These are phyloP conservation scores for Cotesia vestalis DNA, from an alignment of 1,140 invertebrate species.

Conservation along the genomic window DNA sequence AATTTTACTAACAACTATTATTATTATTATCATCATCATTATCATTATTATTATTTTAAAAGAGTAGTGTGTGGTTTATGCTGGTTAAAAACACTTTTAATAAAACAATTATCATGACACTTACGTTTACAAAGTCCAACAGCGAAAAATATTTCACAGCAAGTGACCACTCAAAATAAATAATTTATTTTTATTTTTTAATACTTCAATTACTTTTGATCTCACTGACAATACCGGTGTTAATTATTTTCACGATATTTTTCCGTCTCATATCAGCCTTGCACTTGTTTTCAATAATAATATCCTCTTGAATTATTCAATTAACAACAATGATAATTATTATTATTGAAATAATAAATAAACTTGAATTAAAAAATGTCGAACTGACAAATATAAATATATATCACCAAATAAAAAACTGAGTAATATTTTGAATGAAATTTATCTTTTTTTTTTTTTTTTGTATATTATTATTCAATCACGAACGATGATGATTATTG, in stretches of 20 bases:
- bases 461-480: no score
- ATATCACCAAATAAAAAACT: constrained; percentile 1
- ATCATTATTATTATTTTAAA: no score
- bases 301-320: neutral
- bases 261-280: constrained; percentile 36
- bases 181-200: constrained; percentile 2
- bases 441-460: no score
- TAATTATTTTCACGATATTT: constrained; percentile 19
- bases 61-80: no score
- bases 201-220: neutral
- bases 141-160: constrained; percentile 6
- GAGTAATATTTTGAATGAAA: no score
- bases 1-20: no score
- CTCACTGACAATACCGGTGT: constrained; percentile 38
- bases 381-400: neutral
- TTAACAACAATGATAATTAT: constrained; percentile 12
- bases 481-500: no score
- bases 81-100: neutral
- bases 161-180: constrained; percentile 9
- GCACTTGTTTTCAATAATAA: constrained; percentile 3
- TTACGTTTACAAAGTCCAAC: constrained; percentile 26
- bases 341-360: no score
- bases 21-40: no score
- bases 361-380: no score
- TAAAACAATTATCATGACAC: constrained; percentile 12